A percentile compares a stretch with the other conserved stretches of the same genome.
These are phyloP conservation scores for Drosophila lacteicornis DNA, from an alignment of 1,140 invertebrate species.

Conservation along the genomic window DNA sequence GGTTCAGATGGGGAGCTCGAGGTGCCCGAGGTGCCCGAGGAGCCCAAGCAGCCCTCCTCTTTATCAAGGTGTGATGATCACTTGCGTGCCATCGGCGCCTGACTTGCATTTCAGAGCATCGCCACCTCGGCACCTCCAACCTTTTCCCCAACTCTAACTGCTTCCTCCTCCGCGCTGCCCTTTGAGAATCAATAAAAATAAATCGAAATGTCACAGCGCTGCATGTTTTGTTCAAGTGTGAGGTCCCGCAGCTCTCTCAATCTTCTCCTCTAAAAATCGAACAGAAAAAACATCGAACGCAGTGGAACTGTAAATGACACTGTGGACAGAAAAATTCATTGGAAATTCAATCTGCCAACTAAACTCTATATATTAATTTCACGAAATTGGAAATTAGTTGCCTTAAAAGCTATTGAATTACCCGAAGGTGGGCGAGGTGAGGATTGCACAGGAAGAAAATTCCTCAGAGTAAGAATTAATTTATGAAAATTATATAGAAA, in stretches of 20 bases:
- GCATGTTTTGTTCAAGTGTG: slow-evolving; percentile 70
- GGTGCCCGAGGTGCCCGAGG: neutral
- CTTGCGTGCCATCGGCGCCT: slow-evolving; percentile 81
- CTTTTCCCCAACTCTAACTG: neutral
- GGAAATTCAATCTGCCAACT: slow-evolving; percentile 43
- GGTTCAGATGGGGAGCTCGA: slow-evolving; percentile 20
- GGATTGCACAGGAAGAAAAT: slow-evolving; percentile 7
- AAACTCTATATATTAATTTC: slow-evolving; percentile 63
- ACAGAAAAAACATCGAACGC: slow-evolving; percentile 6
- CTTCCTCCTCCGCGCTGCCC: slow-evolving; percentile 4
- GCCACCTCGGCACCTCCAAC: slow-evolving; percentile 43
- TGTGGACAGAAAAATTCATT: slow-evolving; percentile 62
- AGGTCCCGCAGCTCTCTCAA: slow-evolving; percentile 68
- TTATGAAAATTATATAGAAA: no score
- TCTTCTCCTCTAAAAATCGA: slow-evolving; percentile 5
- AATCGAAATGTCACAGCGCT: slow-evolving; percentile 78
- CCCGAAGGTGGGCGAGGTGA: slow-evolving; percentile 28
- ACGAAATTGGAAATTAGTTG: slow-evolving; percentile 55
- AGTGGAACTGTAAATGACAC: slow-evolving; percentile 70
- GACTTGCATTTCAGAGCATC: slow-evolving; percentile 78
- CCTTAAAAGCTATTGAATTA: slow-evolving; percentile 66
- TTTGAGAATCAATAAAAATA: slow-evolving; percentile 80
- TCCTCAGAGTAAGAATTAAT: no score
- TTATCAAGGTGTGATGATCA: slow-evolving; percentile 84
- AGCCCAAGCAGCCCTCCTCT: slow-evolving; percentile 23